Evolutionary conservation across 2,888 invertebrate species (phyloP).

Genomic region (Caenorhabditis drosophilae): DNA sequence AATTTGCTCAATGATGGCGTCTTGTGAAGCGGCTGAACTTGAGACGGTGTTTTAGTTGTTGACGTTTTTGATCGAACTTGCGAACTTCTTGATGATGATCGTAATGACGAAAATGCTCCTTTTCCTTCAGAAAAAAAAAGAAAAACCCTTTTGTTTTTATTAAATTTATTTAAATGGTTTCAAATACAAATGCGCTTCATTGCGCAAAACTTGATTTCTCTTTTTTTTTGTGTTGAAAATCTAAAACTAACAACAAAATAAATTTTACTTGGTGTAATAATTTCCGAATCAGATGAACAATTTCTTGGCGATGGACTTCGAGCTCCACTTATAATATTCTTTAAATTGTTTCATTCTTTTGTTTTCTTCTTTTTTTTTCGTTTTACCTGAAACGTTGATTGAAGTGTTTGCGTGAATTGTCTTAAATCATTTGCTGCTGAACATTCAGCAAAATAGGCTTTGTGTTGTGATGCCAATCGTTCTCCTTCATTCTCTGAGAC

Average conservation of each 20-base stretch:
- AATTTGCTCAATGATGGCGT: conserved; percentile 51
- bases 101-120: conserved; percentile 43
- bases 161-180: too few species aligned
- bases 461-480: conserved; percentile 49
- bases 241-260: too few species aligned
- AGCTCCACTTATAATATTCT: conserved; percentile 47
- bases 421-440: conserved; percentile 53
- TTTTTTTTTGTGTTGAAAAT: too few species aligned
- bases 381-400: conserved; percentile 43
- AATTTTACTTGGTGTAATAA: conserved; percentile 45
- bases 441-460: conserved; percentile 54
- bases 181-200: too few species aligned
- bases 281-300: conserved; percentile 60
- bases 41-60: conserved; percentile 40
- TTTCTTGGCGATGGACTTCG: conserved; percentile 58
- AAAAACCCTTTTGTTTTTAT: too few species aligned
- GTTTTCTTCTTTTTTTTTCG: not conserved
- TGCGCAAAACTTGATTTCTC: too few species aligned
- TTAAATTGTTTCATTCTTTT: conserved; percentile 2
- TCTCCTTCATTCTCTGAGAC: conserved; percentile 58
- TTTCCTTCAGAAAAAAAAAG: conserved; percentile 30
- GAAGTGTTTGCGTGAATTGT: conserved; percentile 49
- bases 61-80: conserved; percentile 49
- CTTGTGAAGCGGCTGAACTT: conserved; percentile 42
- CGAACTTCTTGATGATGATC: conserved; percentile 45